Evolutionary conservation across 2,113 vertebrate genomes (phyloP), one percentile per base, ranked within the genome.

Genomic region (Rhizomys pruinosus): DNA sequence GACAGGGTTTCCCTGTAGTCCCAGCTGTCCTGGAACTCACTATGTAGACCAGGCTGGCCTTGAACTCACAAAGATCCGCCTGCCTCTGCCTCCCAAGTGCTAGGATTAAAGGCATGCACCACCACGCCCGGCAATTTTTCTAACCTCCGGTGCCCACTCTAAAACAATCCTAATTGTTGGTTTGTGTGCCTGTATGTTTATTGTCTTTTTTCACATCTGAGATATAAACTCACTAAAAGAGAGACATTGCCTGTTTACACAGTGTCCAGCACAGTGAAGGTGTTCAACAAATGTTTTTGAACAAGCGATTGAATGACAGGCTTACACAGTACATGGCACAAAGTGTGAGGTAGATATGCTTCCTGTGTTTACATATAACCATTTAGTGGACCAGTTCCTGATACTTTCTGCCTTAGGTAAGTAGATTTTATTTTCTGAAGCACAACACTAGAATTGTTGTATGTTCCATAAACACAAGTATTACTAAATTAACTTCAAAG

Each of bases 401-500:
- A 66, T 68, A 12, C 64, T 89, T 73, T 82, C 34, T n/a, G 55
- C 61, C 34, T 85, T 22, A 15, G 64, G 10, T 90, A 64, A 76
- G 25, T 29, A 22, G 52, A 42, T 42, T 59, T 59, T 34, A 29
- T 82, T 89, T 91, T 55, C 64, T 89, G 25, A 77, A 74, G 59
- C n/a, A 59, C 17, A 37, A 44, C 32, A 47, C 82, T 89, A 27
- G 79, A 91, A 76, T 80, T 63, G 44, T 34, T 17, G 19, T 47
- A 47, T 37, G 77, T 42, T 78, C 89, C 63, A 92, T 59, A 85
- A 80, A 27, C n/a, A 87, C 59, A n/a, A 69, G 74, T 37, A 80
- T 61, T 61, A 74, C 13, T 63, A 57, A 52, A 39, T 77, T 77
- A 89, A 39, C 32, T 93, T 87, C 66, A 89, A 79, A 82, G 69